phyloP scores from a whole-genome alignment of 2,888 invertebrate species.

The Bugulina stolonifera region DNA sequence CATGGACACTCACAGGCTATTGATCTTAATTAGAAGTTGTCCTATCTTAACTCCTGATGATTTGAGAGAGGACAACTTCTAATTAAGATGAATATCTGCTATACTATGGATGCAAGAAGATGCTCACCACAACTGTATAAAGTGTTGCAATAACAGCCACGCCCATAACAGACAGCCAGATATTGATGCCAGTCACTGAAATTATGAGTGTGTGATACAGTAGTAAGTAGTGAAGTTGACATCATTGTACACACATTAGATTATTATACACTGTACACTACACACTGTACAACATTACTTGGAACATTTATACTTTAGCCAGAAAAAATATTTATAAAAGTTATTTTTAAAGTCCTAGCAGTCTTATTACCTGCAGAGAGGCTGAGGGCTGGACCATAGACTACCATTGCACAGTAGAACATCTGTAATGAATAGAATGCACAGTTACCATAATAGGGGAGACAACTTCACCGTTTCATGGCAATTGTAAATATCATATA shows the following conservation, averaged over 20 bases:
- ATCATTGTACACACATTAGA: not conserved
- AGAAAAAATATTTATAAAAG: not conserved
- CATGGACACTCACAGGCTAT: too few species aligned
- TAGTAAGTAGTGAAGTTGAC: not conserved
- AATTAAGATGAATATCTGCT: too few species aligned
- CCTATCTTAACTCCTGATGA: not conserved
- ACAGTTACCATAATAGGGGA: too few species aligned
- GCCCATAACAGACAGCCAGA: not conserved
- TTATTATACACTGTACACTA: not conserved
- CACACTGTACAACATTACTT: not conserved
- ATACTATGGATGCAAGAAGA: not conserved
- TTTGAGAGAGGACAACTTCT: not conserved
- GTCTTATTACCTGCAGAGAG: not conserved
- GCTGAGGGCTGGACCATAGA: not conserved
- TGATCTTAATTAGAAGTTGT: too few species aligned
- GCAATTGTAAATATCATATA: too few species aligned
- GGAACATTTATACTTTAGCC: not conserved
- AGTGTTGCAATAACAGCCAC: not conserved
- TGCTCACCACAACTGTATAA: not conserved
- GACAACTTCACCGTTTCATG: too few species aligned
- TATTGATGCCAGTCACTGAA: conserved; percentile 2
- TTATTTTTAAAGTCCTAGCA: not conserved
- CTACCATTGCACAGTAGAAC: not conserved
- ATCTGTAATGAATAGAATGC: not conserved
- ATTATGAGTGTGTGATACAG: not conserved